Base-by-base conservation (phyloP, 2,888 invertebrate species). In the Cabera pusaria region DNA sequence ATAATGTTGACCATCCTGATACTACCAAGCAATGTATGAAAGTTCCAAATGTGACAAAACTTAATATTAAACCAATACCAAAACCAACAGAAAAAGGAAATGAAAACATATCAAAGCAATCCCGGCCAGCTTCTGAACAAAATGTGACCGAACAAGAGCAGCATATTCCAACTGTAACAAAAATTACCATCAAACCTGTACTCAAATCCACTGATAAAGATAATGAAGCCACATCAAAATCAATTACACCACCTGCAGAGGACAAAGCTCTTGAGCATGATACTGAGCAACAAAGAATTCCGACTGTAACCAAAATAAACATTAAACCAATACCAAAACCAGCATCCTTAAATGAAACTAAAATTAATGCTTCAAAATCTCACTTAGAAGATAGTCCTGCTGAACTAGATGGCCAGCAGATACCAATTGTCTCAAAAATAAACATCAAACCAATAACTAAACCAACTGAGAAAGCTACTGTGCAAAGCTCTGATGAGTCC, bases 261-360 rank as follows among this genome's bases (percentile, higher is more conserved):
- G 14, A 14, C 14, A 14, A 16, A 16, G 5, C 6, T n/a, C 17
- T 34, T 32, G 44, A 45, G 57, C 47, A 60, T 52, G 25, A 25
- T 7, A 16, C 24, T n/a, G 22, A 31, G 4, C 45, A 77, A 51
- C 56, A 68, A n/a, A n/a, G n/a, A 60, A 49, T 77, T 58, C 54
- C 80, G 52, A 69, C 64, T 64, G 50, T 79, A 16, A 69, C 72
- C 24, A 80, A 79, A 62, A 45, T 81, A 38, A 76, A 75, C 36
- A 84, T 83, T n/a, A 91, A 85, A 65, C 89, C 79, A 57, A 79
- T 90, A 56, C 65, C 54, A 32, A 81, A 69, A 53, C 74, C 70
- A 38, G 29, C 59, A 29, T 68, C 69, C 45, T 66, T 61, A 25
- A 52, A 25, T 11, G 23, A 12, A 14, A 23, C 17, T 17, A 14